phyloP scores from a whole-genome alignment of 2,113 vertebrate species.

The Heteronetta atricapilla region DNA sequence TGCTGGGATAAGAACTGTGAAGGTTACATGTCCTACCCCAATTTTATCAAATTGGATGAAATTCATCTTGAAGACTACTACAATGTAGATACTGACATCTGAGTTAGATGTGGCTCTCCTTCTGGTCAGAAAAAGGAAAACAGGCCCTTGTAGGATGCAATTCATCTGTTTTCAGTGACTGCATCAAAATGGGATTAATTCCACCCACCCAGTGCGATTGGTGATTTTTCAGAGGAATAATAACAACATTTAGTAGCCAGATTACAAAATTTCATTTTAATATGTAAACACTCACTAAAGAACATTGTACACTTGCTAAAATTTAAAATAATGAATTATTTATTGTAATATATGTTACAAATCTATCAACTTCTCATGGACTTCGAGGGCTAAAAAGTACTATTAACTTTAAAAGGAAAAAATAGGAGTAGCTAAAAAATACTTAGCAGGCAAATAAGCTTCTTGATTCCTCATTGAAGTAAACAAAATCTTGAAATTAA shows the following conservation, averaged over 20 bases:
- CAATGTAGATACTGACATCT: background rate
- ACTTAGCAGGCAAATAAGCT: background rate
- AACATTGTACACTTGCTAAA: background rate
- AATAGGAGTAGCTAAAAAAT: background rate
- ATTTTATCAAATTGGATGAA: background rate
- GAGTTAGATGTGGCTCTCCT: background rate
- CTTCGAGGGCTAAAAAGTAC: background rate
- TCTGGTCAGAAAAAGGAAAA: background rate
- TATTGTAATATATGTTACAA: background rate
- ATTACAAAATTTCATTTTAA: background rate
- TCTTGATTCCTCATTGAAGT: background rate
- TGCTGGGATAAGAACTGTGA: background rate
- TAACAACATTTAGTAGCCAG: background rate
- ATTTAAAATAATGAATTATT: background rate
- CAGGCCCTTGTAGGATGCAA: no score
- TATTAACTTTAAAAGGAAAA: background rate
- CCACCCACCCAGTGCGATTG: rapidly evolving
- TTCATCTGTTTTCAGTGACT: background rate
- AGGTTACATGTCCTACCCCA: background rate
- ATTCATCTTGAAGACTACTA: background rate
- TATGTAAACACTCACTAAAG: background rate
- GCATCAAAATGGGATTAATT: background rate
- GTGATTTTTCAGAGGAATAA: background rate
- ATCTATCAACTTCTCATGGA: background rate
- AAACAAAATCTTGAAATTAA: background rate